These are phyloP conservation scores for Drosophila stalkeri DNA, from an alignment of 2,888 invertebrate species.

Conservation along the genomic window DNA sequence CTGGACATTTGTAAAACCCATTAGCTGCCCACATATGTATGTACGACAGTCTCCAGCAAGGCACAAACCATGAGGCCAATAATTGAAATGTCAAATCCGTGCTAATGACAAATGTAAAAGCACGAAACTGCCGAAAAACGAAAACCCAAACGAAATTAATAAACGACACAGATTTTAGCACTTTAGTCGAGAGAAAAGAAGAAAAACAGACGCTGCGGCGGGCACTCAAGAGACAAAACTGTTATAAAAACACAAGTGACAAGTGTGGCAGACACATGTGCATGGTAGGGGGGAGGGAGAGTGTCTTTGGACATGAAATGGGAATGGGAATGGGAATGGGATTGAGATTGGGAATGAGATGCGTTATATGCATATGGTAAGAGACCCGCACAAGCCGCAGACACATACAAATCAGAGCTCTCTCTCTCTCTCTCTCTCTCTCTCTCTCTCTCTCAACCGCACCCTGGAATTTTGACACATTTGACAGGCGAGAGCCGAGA, in stretches of 20 bases:
- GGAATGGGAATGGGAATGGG: not conserved
- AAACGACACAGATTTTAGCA: constrained; percentile 78
- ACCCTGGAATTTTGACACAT: constrained; percentile 75
- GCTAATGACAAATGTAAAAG: constrained; percentile 74
- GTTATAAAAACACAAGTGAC: constrained; percentile 80
- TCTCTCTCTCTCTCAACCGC: no score
- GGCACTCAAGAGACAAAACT: constrained; percentile 67
- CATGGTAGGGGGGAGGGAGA: constrained; percentile 2
- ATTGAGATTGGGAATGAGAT: constrained; percentile 3
- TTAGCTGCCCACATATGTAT: constrained; percentile 52
- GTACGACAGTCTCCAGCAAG: constrained; percentile 28
- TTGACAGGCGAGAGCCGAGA: constrained; percentile 69
- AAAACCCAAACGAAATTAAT: constrained; percentile 62
- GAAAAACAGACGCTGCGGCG: constrained; percentile 20
- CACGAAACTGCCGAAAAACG: constrained; percentile 32
- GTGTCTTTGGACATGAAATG: constrained; percentile 2
- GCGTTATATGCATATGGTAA: constrained; percentile 29
- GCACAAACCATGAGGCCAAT: constrained; percentile 46
- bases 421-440: no score
- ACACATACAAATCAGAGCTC: constrained; percentile 56
- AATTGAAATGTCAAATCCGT: constrained; percentile 78
- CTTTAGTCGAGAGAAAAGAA: constrained; percentile 53
- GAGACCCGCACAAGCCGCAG: constrained; percentile 52
- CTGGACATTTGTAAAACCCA: constrained; percentile 41
- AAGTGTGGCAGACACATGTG: constrained; percentile 78